phyloP scores from a whole-genome alignment of 2,113 vertebrate genomes.

The Delphinapterus leucas region DNA sequence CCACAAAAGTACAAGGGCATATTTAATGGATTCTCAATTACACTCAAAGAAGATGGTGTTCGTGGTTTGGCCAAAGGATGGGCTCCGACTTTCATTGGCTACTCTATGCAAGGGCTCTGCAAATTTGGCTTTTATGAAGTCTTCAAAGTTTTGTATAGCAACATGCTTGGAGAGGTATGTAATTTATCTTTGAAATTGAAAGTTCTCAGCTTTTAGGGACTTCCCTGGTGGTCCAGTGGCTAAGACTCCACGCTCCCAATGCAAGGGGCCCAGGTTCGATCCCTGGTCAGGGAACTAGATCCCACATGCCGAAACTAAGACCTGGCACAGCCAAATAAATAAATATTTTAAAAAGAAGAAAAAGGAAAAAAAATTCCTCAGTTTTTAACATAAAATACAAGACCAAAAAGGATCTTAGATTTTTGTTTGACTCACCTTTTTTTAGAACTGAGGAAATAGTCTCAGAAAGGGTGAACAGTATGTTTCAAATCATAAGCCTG shows the following conservation, averaged over 20 bases:
- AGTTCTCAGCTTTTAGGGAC: background rate
- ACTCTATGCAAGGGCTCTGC: slow-evolving; percentile 99
- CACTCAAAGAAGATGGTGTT: slow-evolving; percentile 93
- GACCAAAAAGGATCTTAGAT: background rate
- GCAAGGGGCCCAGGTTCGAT: no score
- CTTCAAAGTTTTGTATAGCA: slow-evolving; percentile 95
- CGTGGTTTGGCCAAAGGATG: slow-evolving; percentile 97
- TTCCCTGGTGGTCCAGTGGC: no score
- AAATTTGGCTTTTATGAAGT: slow-evolving; percentile 99
- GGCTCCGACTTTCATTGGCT: slow-evolving; percentile 98
- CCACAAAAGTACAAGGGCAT: slow-evolving; percentile 97
- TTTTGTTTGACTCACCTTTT: background rate
- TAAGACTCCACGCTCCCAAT: no score
- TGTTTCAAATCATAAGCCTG: background rate
- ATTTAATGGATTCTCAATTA: slow-evolving; percentile 94
- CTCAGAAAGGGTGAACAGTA: background rate
- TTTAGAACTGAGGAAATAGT: slow-evolving; percentile 5
- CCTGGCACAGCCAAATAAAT: no score
- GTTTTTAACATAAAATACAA: background rate
- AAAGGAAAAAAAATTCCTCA: background rate
- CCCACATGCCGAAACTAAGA: no score
- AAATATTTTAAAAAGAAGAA: no score
- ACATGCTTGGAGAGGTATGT: slow-evolving; percentile 94
- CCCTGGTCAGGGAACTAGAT: no score
- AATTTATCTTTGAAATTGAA: slow-evolving; percentile 15